These are phyloP conservation scores for Paguma larvata DNA, from an alignment of 2,797 vertebrate genomes.

Conservation along the genomic window DNA sequence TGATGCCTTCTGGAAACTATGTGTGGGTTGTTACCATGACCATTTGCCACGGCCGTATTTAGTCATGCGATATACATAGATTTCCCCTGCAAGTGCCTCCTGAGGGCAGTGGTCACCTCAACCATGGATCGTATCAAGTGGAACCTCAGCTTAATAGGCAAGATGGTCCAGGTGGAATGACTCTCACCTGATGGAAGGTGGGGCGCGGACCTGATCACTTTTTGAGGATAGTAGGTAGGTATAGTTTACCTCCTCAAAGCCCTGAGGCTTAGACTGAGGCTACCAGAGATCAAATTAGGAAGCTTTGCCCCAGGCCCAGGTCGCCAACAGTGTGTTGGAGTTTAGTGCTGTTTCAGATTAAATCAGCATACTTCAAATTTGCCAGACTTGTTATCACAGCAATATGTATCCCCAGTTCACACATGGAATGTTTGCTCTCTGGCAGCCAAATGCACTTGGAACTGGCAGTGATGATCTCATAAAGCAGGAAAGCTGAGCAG, in stretches of 20 bases:
- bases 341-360: slow-evolving; percentile 44
- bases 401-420: slow-evolving; percentile 28
- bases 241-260: background rate
- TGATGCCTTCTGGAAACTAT: slow-evolving; percentile 60
- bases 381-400: slow-evolving; percentile 43
- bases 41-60: background rate
- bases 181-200: background rate
- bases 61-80: slow-evolving; percentile 7
- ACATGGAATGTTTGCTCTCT: slow-evolving; percentile 67
- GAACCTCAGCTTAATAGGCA: background rate
- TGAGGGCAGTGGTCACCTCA: background rate
- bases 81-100: background rate
- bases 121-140: background rate
- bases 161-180: background rate
- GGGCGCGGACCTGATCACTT: background rate
- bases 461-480: slow-evolving; percentile 71
- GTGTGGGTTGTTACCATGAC: background rate
- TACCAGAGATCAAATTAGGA: background rate
- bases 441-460: slow-evolving; percentile 70
- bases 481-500: slow-evolving; percentile 72
- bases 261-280: background rate
- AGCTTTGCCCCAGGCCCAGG: background rate
- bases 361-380: slow-evolving; percentile 29
- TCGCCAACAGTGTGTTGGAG: background rate
- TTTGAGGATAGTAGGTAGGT: background rate